Base-by-base conservation (phyloP, 23 tunicate species). In the Aplidium turbinatum region DNA sequence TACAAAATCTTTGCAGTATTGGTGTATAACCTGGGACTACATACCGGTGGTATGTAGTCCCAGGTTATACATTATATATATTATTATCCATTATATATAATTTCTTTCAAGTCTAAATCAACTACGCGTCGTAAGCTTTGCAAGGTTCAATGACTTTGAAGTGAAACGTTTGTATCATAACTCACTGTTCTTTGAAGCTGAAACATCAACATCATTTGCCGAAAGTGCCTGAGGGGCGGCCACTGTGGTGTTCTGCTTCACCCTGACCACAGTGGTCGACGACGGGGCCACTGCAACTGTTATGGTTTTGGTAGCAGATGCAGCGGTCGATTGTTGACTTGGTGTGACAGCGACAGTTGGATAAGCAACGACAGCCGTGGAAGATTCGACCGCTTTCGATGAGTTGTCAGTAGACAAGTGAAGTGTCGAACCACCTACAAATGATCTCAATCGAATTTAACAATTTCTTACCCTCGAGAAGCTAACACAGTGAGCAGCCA, bases 161-260 rank as follows among this genome's bases (percentile, higher is more conserved):
- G n/a, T n/a, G n/a, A n/a, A n/a, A n/a, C n/a, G n/a, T n/a, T n/a
- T n/a, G n/a, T n/a, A n/a, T n/a, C 48, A 9, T 9, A n/a, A 19
- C 63, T 76, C 47, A 76, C 82, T 58, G 62, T 76, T 76, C 42
- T 76, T 76, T 33, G 68, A 60, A 61, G 66, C 72, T 9, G 82
- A 58, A 1, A 47, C 82, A 52, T 76, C 82, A 24, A 47, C 71
- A 18, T 47, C 71, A 62, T 61, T 38, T 24, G 58, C 55, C 3
- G 68, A 48, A 4, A 40, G 31, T 1, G 62, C 71, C 30, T 29
- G 13, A 16, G 82, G 68, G 4, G 72, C 46, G 11, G 5, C 33
- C 16, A 24, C 58, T 27, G 58, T 30, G 19, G 35, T 61, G 55
- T 58, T 33, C n/a, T 36, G 66, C 9, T 76, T 76, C 60, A 76